A percentile compares a stretch with the other conserved stretches of the same genome.
These are phyloP conservation scores for Frieseomelitta varia DNA, from an alignment of 1,140 invertebrate genomes.

Conservation along the genomic window DNA sequence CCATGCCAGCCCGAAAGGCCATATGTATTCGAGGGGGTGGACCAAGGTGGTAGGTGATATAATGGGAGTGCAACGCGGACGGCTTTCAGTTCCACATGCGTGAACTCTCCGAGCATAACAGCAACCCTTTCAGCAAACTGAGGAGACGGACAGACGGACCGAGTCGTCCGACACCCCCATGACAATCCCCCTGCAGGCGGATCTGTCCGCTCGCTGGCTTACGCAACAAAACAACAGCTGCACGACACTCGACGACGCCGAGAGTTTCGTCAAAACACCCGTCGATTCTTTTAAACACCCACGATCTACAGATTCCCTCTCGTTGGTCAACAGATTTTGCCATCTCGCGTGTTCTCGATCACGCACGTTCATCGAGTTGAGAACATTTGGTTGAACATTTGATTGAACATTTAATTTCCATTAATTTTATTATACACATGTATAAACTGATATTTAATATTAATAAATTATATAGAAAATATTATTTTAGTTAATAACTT, in stretches of 20 bases:
- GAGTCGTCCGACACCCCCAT: slow-evolving; percentile 74
- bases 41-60: slow-evolving; percentile 73
- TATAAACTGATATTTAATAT: too few relatives aligned
- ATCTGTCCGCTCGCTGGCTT: slow-evolving; percentile 66
- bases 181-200: slow-evolving; percentile 66
- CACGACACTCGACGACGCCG: slow-evolving; percentile 52
- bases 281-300: slow-evolving; percentile 64
- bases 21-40: slow-evolving; percentile 75
- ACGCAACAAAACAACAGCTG: slow-evolving; percentile 82
- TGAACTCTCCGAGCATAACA: slow-evolving; percentile 69
- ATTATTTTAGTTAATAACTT: too few relatives aligned
- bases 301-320: neutral
- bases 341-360: neutral
- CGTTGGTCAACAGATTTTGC: neutral
- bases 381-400: too few relatives aligned
- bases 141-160: slow-evolving; percentile 64
- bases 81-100: slow-evolving; percentile 75
- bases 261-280: slow-evolving; percentile 71
- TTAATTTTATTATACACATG: too few relatives aligned
- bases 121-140: slow-evolving; percentile 74
- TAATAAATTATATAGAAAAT: too few relatives aligned
- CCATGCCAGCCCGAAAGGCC: slow-evolving; percentile 52
- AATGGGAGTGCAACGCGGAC: slow-evolving; percentile 68
- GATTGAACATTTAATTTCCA: too few relatives aligned
- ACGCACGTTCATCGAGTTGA: too few relatives aligned